These are phyloP conservation scores for Dioctria rufipes DNA, from an alignment of 2,888 invertebrate genomes.

Conservation along the genomic window DNA sequence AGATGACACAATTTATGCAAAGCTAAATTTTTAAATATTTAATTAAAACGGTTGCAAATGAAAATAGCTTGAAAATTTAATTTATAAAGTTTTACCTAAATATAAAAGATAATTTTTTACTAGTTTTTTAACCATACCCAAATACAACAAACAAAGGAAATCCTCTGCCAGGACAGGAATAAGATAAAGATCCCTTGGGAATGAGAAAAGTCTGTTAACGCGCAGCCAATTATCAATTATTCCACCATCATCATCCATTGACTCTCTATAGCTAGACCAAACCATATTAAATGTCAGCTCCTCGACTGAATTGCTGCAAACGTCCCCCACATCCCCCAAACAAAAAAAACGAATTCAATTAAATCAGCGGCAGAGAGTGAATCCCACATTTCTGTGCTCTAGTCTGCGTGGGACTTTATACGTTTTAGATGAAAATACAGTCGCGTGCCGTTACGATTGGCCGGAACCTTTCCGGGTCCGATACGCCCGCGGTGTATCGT, in stretches of 20 bases:
- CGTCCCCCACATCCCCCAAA: conserved; percentile 3
- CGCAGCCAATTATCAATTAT: conserved; percentile 22
- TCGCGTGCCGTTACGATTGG: conserved; percentile 55
- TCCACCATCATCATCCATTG: conserved; percentile 22
- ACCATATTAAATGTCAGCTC: conserved; percentile 22
- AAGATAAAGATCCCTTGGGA: conserved; percentile 33
- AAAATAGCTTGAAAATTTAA: no score
- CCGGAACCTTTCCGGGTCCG: conserved; percentile 54
- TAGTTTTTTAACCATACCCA: background rate
- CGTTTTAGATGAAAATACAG: conserved; percentile 18
- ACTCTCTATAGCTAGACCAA: conserved; percentile 7
- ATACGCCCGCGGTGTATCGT: conserved; percentile 50
- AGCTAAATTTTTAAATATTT: no score
- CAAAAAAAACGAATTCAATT: conserved; percentile 14
- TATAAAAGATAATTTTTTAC: no score
- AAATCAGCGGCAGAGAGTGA: background rate
- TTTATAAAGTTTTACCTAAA: no score
- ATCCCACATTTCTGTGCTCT: conserved; percentile 31
- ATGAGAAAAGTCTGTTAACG: background rate
- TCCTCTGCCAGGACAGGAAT: conserved; percentile 34
- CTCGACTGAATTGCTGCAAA: background rate
- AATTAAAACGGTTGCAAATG: no score
- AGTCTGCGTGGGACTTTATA: conserved; percentile 20
- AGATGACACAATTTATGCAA: no score
- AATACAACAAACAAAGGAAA: conserved; percentile 22